A percentile compares a stretch with the other conserved stretches of the same genome.
phyloP scores from a whole-genome alignment of 2,888 invertebrate species.

The Tolmerus cingulatus region DNA sequence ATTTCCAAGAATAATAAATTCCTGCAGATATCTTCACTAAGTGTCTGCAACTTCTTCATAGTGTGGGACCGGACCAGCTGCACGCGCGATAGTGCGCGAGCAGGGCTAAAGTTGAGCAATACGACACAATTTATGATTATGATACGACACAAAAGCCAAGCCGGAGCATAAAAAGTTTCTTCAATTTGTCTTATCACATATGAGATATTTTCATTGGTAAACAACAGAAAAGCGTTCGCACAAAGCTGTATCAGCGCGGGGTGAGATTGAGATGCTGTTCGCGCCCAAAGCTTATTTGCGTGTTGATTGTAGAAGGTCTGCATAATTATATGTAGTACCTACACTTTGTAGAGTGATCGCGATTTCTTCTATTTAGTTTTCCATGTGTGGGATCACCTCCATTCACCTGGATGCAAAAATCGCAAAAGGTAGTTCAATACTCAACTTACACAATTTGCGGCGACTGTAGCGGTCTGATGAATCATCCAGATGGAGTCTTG shows the following conservation, averaged over 20 bases:
- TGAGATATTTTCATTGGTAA: conserved; percentile 16
- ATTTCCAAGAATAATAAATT: conserved; percentile 2
- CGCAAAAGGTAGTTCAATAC: background rate
- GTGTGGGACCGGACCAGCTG: background rate
- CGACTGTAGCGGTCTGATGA: background rate
- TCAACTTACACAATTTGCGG: conserved; percentile 16
- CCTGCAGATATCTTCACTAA: background rate
- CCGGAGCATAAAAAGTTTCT: background rate
- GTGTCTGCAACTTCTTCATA: background rate
- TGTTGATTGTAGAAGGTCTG: background rate
- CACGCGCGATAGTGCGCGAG: background rate
- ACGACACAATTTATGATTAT: background rate
- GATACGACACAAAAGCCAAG: background rate
- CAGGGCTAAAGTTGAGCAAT: conserved; percentile 23
- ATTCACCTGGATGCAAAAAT: conserved; percentile 16
- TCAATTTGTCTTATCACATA: conserved; percentile 10
- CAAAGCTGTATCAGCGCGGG: background rate
- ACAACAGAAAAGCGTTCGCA: conserved; percentile 11
- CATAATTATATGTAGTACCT: background rate
- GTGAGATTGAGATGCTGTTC: background rate
- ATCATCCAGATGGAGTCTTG: background rate
- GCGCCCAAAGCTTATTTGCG: background rate
- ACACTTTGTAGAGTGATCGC: background rate
- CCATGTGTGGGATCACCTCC: background rate
- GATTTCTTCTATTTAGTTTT: background rate